phyloP scores from a whole-genome alignment of 1,140 invertebrate genomes.

The Drosophila dunni region DNA sequence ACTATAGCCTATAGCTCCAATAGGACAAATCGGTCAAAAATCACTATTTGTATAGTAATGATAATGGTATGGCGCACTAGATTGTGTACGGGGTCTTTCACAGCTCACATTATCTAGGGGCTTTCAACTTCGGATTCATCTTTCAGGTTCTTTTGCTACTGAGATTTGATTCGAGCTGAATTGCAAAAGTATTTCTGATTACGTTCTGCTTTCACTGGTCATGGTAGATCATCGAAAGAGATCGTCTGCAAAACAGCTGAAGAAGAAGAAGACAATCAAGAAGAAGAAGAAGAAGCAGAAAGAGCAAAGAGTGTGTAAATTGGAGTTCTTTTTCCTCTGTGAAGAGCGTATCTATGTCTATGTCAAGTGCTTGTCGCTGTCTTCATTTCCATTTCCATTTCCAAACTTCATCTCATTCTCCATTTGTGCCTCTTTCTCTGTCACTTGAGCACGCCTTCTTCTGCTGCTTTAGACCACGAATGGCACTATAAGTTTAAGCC shows the following conservation, averaged over 20 bases:
- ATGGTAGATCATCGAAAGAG: constrained; percentile 51
- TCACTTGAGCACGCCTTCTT: constrained; percentile 29
- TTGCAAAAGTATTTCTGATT: constrained; percentile 34
- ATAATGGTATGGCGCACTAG: no score
- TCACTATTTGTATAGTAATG: no score
- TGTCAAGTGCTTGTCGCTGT: constrained; percentile 40
- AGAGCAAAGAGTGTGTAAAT: constrained; percentile 3
- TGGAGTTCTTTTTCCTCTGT: constrained; percentile 24
- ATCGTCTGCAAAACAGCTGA: constrained; percentile 25
- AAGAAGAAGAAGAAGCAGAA: no score
- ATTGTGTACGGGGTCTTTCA: no score
- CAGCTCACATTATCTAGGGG: not conserved
- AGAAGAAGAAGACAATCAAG: no score
- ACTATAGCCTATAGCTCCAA: no score
- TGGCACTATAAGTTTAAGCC: constrained; percentile 39
- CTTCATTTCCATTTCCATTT: not conserved
- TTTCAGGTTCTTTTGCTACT: not conserved
- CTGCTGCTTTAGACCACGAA: constrained; percentile 12
- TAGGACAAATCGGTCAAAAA: no score
- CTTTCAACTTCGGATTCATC: not conserved
- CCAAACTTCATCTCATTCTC: not conserved
- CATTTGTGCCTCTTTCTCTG: not conserved
- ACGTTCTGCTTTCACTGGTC: constrained; percentile 66
- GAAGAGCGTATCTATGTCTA: constrained; percentile 42
- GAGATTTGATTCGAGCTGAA: constrained; percentile 19